A percentile compares a stretch with the other conserved stretches of the same genome.
phyloP scores from a whole-genome alignment of 1,140 invertebrate species.

The Aphidius gifuensis region DNA sequence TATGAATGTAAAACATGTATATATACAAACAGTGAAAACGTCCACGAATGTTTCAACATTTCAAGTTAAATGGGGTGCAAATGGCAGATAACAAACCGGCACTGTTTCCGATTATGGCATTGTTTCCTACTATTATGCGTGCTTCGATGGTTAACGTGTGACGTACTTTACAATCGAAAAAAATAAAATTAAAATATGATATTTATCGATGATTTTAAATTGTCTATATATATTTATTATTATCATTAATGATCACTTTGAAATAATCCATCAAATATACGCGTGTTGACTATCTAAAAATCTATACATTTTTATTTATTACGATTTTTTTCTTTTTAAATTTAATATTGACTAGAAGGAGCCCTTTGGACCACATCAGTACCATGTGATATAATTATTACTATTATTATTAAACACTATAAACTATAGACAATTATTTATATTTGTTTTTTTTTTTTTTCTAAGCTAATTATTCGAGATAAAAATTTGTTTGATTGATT shows the following conservation, averaged over 20 bases:
- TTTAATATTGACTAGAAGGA: slow-evolving; percentile 56
- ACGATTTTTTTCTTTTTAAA: slow-evolving; percentile 29
- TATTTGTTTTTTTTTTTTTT: slow-evolving; percentile 1
- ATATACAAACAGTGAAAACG: no score
- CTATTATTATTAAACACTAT: no score
- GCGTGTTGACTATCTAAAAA: neutral
- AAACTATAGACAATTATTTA: neutral
- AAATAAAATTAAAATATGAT: slow-evolving; percentile 1
- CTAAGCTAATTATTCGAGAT: neutral
- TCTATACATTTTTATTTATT: slow-evolving; percentile 1
- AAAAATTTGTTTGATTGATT: slow-evolving; percentile 33
- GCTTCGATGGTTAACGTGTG: slow-evolving; percentile 54
- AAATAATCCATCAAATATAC: neutral
- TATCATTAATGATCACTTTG: neutral
- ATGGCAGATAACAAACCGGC: slow-evolving; percentile 58
- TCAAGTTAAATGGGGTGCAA: slow-evolving; percentile 58
- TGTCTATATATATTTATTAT: neutral
- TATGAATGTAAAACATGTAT: slow-evolving; percentile 18
- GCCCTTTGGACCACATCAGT: slow-evolving; percentile 18
- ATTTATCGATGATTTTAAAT: neutral
- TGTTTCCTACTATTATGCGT: slow-evolving; percentile 58
- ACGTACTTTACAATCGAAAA: slow-evolving; percentile 49
- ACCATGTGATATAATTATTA: neutral
- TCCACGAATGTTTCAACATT: slow-evolving; percentile 51
- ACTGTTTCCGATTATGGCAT: slow-evolving; percentile 57